Evolutionary conservation across 2,113 vertebrate species (phyloP).

Genomic region (Thamnaconus septentrionalis): DNA sequence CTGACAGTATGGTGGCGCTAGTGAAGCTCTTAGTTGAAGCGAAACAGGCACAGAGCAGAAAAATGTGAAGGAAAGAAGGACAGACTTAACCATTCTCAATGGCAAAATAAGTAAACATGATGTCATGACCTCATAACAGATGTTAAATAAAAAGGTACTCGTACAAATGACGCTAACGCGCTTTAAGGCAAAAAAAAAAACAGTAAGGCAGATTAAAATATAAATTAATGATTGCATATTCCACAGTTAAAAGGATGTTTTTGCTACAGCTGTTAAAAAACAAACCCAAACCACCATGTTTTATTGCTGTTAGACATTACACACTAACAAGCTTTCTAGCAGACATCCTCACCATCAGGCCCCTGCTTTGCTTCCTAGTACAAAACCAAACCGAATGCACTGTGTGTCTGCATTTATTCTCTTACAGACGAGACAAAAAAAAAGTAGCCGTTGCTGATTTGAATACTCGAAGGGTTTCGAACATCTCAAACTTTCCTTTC

Average conservation of each 20-base stretch:
- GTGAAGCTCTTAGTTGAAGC: slow-evolving; percentile 50
- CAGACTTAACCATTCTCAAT: slow-evolving; percentile 21
- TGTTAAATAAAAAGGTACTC: slow-evolving; percentile 58
- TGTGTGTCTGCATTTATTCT: too few species aligned
- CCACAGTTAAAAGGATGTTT: slow-evolving; percentile 19
- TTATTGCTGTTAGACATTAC: slow-evolving; percentile 31
- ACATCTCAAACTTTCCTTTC: neutral
- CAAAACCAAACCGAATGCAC: neutral
- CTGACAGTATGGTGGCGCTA: slow-evolving; percentile 22
- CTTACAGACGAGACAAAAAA: too few species aligned
- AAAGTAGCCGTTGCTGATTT: neutral
- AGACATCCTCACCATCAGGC: too few species aligned
- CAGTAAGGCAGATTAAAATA: slow-evolving; percentile 44
- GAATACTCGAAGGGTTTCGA: neutral
- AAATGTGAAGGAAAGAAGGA: slow-evolving; percentile 29
- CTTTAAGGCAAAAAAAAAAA: slow-evolving; percentile 52
- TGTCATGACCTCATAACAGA: slow-evolving; percentile 17
- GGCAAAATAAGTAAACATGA: slow-evolving; percentile 21
- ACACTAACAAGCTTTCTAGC: slow-evolving; percentile 8
- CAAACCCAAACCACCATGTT: neutral
- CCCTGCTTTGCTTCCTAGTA: too few species aligned
- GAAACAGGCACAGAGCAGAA: slow-evolving; percentile 11
- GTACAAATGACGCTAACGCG: slow-evolving; percentile 8
- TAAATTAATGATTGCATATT: slow-evolving; percentile 61
- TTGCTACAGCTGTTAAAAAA: slow-evolving; percentile 19